Conservation (phyloP, 2,888 invertebrate species). For the Eudemis profundana region DNA sequence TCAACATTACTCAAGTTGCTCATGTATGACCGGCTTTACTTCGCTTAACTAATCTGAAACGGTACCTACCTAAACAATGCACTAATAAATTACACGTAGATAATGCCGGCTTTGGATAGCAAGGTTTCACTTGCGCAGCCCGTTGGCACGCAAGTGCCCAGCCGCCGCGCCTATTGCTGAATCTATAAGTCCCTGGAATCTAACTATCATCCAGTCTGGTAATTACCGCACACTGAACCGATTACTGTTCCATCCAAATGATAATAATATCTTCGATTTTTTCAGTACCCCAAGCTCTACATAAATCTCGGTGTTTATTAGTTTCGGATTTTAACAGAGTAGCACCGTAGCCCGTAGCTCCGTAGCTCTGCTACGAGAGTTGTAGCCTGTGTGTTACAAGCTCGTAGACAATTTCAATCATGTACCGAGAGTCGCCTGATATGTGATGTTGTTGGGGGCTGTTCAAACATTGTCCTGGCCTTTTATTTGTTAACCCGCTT, state of each 20-base stretch:
- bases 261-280: not conserved
- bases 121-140: conserved; percentile 26
- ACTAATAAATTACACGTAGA: conserved; percentile 17
- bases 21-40: not conserved
- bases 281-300: too few relatives aligned
- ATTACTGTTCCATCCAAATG: too few relatives aligned
- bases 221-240: too few relatives aligned
- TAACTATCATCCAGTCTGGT: too few relatives aligned
- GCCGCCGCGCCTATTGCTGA: not conserved
- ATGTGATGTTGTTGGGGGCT: conserved; percentile 23
- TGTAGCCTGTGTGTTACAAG: conserved; percentile 45
- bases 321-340: conserved; percentile 6
- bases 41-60: conserved; percentile 5
- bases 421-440: conserved; percentile 34
- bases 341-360: conserved; percentile 38
- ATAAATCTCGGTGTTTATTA: conserved; percentile 5
- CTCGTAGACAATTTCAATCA: conserved; percentile 47
- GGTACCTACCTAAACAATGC: conserved; percentile 13
- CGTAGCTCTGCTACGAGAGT: conserved; percentile 46
- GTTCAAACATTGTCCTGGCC: not conserved
- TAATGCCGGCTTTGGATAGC: conserved; percentile 29
- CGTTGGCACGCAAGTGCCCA: not conserved
- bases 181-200: not conserved
- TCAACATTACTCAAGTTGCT: too few relatives aligned
- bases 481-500: conserved; percentile 5